Percentiles rank a stretch among this genome's conserved stretches.
These are phyloP conservation scores for Dromiciops gliroides DNA, from an alignment of 2,113 vertebrate genomes.

Conservation along the genomic window DNA sequence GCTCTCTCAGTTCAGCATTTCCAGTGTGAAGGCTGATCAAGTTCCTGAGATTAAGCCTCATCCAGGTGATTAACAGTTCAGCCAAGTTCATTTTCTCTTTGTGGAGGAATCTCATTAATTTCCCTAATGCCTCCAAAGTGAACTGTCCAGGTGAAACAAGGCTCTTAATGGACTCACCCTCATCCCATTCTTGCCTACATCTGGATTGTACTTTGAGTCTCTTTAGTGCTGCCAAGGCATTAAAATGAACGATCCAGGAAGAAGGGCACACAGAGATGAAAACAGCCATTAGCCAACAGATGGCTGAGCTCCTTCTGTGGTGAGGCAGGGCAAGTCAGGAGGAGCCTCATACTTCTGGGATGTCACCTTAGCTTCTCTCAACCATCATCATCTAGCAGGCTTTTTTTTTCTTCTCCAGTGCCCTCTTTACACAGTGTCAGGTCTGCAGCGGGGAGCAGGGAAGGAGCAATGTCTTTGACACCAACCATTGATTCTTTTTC, in stretches of 20 bases:
- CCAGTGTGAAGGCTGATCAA: not conserved
- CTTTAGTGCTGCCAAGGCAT: not conserved
- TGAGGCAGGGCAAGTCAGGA: not conserved
- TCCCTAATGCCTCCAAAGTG: constrained; percentile 31
- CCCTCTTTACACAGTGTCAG: not conserved
- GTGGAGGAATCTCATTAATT: constrained; percentile 30
- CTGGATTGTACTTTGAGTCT: not conserved
- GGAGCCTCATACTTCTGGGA: not conserved
- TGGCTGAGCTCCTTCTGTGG: not conserved
- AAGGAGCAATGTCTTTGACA: not conserved
- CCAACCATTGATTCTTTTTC: not conserved
- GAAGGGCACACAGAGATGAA: not conserved
- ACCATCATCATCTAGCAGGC: not conserved
- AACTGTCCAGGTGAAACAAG: constrained; percentile 14
- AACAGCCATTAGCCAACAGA: not conserved
- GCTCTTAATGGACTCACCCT: constrained; percentile 38
- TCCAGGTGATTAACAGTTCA: constrained; percentile 39
- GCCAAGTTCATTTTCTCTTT: not conserved
- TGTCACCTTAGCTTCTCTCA: not conserved
- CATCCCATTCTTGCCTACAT: not conserved
- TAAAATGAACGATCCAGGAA: not conserved
- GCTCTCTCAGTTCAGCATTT: not conserved
- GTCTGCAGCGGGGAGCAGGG: not conserved
- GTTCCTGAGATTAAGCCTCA: not conserved
- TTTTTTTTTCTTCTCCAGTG: not conserved